phyloP scores from a whole-genome alignment of 2,113 vertebrate genomes.

The Ophiodon elongatus region DNA sequence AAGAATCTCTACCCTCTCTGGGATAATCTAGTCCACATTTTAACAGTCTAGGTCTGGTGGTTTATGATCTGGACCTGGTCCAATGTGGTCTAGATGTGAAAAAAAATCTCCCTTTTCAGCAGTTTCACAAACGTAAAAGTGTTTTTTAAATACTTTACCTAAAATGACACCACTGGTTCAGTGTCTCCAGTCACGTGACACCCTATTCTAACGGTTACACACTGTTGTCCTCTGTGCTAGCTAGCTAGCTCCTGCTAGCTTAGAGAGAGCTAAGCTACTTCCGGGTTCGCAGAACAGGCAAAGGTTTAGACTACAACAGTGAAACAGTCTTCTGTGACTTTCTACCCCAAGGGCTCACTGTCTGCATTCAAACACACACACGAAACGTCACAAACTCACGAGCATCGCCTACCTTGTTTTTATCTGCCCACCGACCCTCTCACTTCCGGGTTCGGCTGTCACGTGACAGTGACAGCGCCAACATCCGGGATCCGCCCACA shows the following conservation, averaged over 20 bases:
- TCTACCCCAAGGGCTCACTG: rapidly evolving
- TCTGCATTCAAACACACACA: neutral
- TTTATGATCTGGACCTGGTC: neutral
- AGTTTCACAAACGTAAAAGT: neutral
- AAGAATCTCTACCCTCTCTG: neutral
- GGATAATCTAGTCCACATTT: neutral
- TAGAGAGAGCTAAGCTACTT: constrained; percentile 14
- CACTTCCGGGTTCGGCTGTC: constrained; percentile 69
- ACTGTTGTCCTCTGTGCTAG: constrained; percentile 31
- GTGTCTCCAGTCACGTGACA: no score
- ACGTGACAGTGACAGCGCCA: constrained; percentile 51
- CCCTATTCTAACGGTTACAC: no score
- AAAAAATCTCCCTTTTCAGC: neutral
- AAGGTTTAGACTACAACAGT: neutral
- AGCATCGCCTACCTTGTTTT: constrained; percentile 55
- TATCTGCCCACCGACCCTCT: constrained; percentile 35
- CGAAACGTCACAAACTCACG: neutral
- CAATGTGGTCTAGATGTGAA: neutral
- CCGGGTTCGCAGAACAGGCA: neutral
- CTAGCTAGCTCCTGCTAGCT: constrained; percentile 35
- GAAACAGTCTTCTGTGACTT: neutral
- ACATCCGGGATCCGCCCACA: constrained; percentile 4
- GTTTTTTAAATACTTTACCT: no score
- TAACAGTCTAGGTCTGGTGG: neutral
- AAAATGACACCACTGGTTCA: no score